Base-by-base conservation (phyloP, 2,888 invertebrate species). In the Drosophila subsilvestris region DNA sequence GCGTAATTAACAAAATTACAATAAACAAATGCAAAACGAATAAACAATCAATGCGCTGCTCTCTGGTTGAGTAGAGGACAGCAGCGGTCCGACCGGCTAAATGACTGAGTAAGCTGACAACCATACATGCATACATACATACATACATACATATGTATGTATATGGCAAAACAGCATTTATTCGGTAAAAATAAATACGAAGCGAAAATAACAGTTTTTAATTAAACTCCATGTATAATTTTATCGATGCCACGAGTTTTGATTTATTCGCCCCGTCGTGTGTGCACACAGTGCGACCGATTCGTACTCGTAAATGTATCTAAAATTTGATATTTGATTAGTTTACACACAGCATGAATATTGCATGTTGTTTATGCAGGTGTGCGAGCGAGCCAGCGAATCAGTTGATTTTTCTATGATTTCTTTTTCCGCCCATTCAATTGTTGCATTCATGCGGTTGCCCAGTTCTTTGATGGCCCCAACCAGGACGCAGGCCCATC, bases 141-240 rank as follows among this genome's bases (percentile, higher is more conserved):
- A 3, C 0, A 22, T n/a, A n/a, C n/a, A n/a, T n/a, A n/a, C 2
- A 2, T 20, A 20, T 20, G 20, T 22, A 22, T 2, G 2, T 43
- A 17, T 47, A 12, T 10, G 27, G n/a, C 6, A 7, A 12, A 20
- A 7, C 29, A 57, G 44, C 48, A 43, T 48, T 55, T 55, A 55
- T 67, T 67, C 37, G 37, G 51, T 47, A 69, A 74, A 71, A 74
- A 58, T 61, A 80, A 78, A 83, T 79, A 63, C 66, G 66, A 58
- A 70, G 65, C 48, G 12, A 72, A 74, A 79, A 75, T 63, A 76
- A 70, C 42, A 69, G 58, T 70, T 80, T 84, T 79, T 84, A 84
- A 84, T 84, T 84, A 84, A 81, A 86, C 63, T 63, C 57, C 53
- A 70, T 60, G 75, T 80, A 83, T 83, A 70, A 82, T 76, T 82